Evolutionary conservation across 2,888 invertebrate species (phyloP).

Genomic region (Napeogenes sylphis): DNA sequence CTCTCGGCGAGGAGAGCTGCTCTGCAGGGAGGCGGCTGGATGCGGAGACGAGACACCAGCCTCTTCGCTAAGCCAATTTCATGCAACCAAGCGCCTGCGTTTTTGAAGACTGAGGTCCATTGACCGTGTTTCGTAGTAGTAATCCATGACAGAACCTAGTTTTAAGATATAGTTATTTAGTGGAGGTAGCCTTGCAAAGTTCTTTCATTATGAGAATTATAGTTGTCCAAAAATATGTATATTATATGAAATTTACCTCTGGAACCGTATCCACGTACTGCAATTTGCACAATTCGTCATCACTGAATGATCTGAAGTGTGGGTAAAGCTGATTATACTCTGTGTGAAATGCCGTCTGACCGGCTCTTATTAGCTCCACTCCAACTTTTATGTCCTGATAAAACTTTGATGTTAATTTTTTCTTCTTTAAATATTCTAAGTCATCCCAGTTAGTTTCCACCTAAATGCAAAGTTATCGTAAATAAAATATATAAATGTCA

Average conservation of each 20-base stretch:
- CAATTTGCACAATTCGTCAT: slow-evolving; percentile 59
- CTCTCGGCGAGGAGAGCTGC: slow-evolving; percentile 58
- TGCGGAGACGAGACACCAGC: slow-evolving; percentile 40
- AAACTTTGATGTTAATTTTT: slow-evolving; percentile 53
- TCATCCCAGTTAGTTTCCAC: slow-evolving; percentile 55
- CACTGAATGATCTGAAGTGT: slow-evolving; percentile 51
- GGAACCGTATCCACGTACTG: slow-evolving; percentile 61
- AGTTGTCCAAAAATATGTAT: background rate
- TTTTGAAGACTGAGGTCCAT: slow-evolving; percentile 47
- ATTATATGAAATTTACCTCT: slow-evolving; percentile 41
- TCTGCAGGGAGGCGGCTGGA: slow-evolving; percentile 53
- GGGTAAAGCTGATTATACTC: slow-evolving; percentile 63
- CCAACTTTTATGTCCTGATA: slow-evolving; percentile 53
- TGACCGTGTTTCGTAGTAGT: slow-evolving; percentile 49
- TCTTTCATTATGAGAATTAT: background rate
- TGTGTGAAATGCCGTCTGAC: slow-evolving; percentile 57
- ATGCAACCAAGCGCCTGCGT: slow-evolving; percentile 49
- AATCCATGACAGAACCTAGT: slow-evolving; percentile 50
- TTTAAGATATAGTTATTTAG: slow-evolving; percentile 5
- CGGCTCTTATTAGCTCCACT: slow-evolving; percentile 48
- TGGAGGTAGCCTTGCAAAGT: background rate
- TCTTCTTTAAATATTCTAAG: slow-evolving; percentile 60
- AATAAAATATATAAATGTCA: background rate
- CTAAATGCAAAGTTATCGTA: slow-evolving; percentile 33
- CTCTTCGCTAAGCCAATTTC: slow-evolving; percentile 55